Conservation (phyloP, 2,797 vertebrate species). For the Nothura maculosa region DNA sequence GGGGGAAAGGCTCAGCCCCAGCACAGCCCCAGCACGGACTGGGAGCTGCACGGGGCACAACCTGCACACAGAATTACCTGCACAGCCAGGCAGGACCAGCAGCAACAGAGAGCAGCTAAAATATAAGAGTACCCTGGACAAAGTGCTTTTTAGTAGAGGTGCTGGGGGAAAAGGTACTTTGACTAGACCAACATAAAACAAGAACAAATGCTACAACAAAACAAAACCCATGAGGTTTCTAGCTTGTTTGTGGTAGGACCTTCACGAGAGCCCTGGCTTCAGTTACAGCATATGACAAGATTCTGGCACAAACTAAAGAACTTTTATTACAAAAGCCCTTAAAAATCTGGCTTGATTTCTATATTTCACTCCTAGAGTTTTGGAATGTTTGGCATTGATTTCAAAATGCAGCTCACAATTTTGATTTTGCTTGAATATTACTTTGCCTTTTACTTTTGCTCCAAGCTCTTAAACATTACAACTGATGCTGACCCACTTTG, state of each 20-base stretch:
- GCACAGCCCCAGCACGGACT: no score
- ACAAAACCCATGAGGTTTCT: not conserved
- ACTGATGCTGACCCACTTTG: not conserved
- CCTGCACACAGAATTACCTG: no score
- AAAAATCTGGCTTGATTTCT: not conserved
- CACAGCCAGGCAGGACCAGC: not conserved
- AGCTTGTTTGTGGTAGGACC: not conserved
- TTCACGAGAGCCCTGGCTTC: not conserved
- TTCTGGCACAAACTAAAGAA: not conserved
- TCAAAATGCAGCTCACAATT: not conserved
- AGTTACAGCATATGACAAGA: rapidly evolving
- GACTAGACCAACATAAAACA: not conserved
- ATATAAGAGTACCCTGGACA: not conserved
- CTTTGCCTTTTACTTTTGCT: not conserved
- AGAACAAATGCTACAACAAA: not conserved
- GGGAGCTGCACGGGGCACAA: no score
- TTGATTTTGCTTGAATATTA: not conserved
- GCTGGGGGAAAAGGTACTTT: not conserved
- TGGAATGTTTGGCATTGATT: not conserved
- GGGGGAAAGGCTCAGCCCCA: conserved; percentile 5
- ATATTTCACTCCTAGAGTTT: not conserved
- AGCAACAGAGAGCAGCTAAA: not conserved
- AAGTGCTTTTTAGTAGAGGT: not conserved
- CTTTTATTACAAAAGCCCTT: not conserved
- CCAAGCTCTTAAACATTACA: not conserved